Evolutionary conservation across 2,113 vertebrate species (phyloP).

Genomic region (Odobenus rosmarus): DNA sequence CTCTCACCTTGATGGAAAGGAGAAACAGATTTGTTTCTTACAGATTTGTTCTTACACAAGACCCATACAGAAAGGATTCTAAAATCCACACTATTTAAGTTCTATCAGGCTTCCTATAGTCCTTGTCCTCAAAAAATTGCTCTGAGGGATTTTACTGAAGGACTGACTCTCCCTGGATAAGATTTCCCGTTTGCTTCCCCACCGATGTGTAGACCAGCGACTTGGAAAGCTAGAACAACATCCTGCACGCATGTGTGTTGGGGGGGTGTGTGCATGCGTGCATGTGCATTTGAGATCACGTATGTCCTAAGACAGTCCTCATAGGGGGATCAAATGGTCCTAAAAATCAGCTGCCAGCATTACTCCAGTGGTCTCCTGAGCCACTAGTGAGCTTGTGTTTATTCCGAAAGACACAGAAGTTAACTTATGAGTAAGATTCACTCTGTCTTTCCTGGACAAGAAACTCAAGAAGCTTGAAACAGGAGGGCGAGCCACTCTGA

Average conservation of each 20-base stretch:
- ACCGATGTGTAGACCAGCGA: not conserved
- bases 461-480: not conserved
- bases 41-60: not conserved
- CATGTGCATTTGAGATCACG: not conserved
- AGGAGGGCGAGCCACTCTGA: not conserved
- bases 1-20: not conserved
- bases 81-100: not conserved
- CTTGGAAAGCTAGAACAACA: not conserved
- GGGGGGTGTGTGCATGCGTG: not conserved
- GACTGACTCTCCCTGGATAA: not conserved
- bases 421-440: not conserved
- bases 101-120: not conserved
- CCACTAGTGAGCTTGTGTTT: not conserved
- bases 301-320: not conserved
- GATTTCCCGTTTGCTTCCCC: not conserved
- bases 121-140: not conserved
- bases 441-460: not conserved
- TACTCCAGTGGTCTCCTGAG: not conserved
- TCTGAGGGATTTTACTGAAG: not conserved
- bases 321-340: not conserved
- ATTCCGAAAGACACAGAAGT: not conserved
- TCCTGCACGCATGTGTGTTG: not conserved
- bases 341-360: not conserved
- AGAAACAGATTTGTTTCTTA: not conserved
- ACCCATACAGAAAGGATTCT: not conserved